Percentiles rank a stretch among this genome's conserved stretches.
Conservation (phyloP, 2,888 invertebrate genomes). For the Hymenopus coronatus region DNA sequence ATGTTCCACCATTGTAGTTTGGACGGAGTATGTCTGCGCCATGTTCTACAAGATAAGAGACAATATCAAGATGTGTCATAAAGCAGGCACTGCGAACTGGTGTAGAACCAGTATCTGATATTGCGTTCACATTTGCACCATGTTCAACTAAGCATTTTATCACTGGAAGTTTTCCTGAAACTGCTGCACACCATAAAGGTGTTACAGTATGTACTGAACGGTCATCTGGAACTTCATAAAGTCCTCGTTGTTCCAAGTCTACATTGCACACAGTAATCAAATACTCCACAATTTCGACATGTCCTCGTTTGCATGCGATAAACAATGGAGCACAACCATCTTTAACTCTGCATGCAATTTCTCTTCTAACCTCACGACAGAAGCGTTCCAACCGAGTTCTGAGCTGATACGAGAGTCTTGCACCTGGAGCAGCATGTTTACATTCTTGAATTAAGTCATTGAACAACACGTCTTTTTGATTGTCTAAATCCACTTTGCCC, state of each 20-base stretch:
- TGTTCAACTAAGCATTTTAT: conserved; percentile 74
- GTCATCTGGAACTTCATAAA: conserved; percentile 82
- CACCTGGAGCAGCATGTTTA: conserved; percentile 65
- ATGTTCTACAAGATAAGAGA: conserved; percentile 69
- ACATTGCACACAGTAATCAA: conserved; percentile 78
- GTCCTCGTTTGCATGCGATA: conserved; percentile 73
- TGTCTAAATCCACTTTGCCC: conserved; percentile 38
- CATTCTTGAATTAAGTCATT: conserved; percentile 65
- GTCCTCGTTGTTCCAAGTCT: conserved; percentile 80
- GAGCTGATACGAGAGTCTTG: conserved; percentile 57
- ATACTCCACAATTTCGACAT: conserved; percentile 81
- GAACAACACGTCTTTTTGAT: conserved; percentile 53
- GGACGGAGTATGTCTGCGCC: conserved; percentile 81
- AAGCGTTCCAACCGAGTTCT: conserved; percentile 57
- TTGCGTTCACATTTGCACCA: conserved; percentile 82
- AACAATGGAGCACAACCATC: conserved; percentile 82
- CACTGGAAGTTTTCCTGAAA: conserved; percentile 74
- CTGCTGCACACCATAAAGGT: conserved; percentile 90
- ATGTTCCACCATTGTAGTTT: conserved; percentile 90
- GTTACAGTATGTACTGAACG: conserved; percentile 77
- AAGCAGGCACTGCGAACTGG: conserved; percentile 90
- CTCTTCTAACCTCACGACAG: conserved; percentile 59
- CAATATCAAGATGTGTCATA: conserved; percentile 83
- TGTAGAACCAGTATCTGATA: conserved; percentile 84
- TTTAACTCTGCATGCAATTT: conserved; percentile 65